Evolutionary conservation across 2,888 invertebrate genomes (phyloP), one percentile per base, ranked within the genome.

Genomic region (Pecten maximus): DNA sequence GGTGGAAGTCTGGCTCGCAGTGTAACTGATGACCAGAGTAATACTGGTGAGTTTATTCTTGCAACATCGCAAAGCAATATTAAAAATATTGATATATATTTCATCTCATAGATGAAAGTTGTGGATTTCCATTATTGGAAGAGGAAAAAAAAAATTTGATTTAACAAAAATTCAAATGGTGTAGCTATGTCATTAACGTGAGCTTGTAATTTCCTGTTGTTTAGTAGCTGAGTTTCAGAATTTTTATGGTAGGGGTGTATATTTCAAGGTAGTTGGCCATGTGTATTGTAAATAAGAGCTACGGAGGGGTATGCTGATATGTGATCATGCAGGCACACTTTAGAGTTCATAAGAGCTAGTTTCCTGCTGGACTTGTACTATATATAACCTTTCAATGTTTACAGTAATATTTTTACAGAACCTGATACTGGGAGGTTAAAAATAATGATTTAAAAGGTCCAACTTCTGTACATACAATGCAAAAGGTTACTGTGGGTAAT

Each of bases 1-100:
- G 90, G 90, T 48, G 90, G 88, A 54, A 90, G 90, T 40, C 90
- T 88, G 40, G 90, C 88, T 3, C 35, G 90, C 40, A 90, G 90
- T 88, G 88, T 88, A 40, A 74, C 74, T 74, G 90, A 90, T 50
- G 90, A 88, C 44, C 88, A 90, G 74, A 74, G 35, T 15, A 74
- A 74, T 15, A 35, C 74, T 15, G 74, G 74, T 74, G 16, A 74
- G 35, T 74, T 28, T 50, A 15, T 50, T 19, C 3, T 16, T 50
- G n/a, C 6, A 54, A 19, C n/a, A n/a, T n/a, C n/a, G n/a, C n/a
- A n/a, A n/a, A n/a, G n/a, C n/a, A n/a, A n/a, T n/a, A n/a, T n/a
- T n/a, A n/a, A n/a, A n/a, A n/a, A n/a, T n/a, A n/a, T n/a, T n/a
- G n/a, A n/a, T n/a, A n/a, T n/a, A 44, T 8, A 44, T 44, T 44